Evolutionary conservation across 1,140 invertebrate genomes (phyloP), one percentile per base, ranked within the genome.

Genomic region (Cecropterus lyciades): DNA sequence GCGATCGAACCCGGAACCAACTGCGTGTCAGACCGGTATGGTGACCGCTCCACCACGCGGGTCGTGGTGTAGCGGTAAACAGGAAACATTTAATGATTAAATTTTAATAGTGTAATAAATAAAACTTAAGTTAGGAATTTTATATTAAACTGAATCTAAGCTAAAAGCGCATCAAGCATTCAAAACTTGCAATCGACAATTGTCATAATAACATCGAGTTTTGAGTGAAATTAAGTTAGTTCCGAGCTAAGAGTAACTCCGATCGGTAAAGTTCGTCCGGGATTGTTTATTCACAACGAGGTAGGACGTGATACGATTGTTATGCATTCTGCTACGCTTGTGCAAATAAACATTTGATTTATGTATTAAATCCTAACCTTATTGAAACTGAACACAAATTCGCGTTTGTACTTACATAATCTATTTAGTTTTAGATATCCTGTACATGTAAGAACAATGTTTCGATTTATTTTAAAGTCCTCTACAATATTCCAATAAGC

Each of bases 291-390:
- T 67, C 56, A 43, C 37, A 43, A 42, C 55, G 46, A 51, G 53
- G 33, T 37, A 67, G 43, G 2, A 60, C 45, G 64, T 59, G 65
- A 67, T 57, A 67, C 53, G 55, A 59, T 67, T 59, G 65, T 67
- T 67, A 51, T 59, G 65, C 56, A 67, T 59, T 55, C 30, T 37
- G 30, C 46, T 27, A 20, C 46, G 33, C 55, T 56, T 17, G 27
- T 48, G 45, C 65, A 52, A 67, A 49, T 67, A 46, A 33, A 45
- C 57, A 52, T 67, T 57, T 67, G 55, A 67, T 67, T 67, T 67
- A 52, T 42, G 40, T 13, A 3, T 55, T 42, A 43, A 43, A 43
- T 43, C 40, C 40, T 43, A 43, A 43, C n/a, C 40, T 43, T 43
- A 43, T 43, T 43, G 2, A 43, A 43, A n/a, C 40, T 43, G 13